Evolutionary conservation across 2,113 vertebrate genomes (phyloP), one percentile per base, ranked within the genome.

Genomic region (Heteronetta atricapilla): DNA sequence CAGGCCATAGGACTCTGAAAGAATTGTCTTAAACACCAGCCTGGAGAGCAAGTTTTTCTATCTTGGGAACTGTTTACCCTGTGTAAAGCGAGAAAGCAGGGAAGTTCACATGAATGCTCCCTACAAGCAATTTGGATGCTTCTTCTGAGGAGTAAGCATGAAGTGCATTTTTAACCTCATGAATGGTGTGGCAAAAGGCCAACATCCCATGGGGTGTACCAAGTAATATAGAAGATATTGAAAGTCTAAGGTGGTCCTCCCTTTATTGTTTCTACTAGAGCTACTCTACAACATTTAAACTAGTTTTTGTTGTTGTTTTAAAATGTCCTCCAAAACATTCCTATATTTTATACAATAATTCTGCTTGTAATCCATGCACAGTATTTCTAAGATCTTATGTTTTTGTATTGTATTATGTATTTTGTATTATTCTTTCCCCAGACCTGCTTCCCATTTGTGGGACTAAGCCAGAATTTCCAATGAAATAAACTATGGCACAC

Each of bases 361-460:
- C 92, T 66, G 81, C 16, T 79, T 16, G 16, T 17, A 84, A 19
- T 42, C 21, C 9, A 5, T 59, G 20, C 33, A 4, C 14, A 82
- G 29, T 62, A 56, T 59, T 95, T 75, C 28, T 84, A 42, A 74
- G 23, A 55, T 55, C 60, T 67, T 78, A 33, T 3, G 3, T 89
- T 86, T 81, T 28, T 79, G 6, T 53, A 29, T 8, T 88, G 48
- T 40, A 40, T 40, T 40, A 40, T 40, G 40, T 40, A 13, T 86
- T 81, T 25, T 79, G 6, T 53, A 29, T 8, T 88, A 44, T 1
- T 28, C 53, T 86, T 74, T 78, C 8, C 69, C 19, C 8, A 53
- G 77, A 86, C 36, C 52, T 92, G 66, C 17, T 17, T 92, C 25
- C 56, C 74, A 63, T 84, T 70, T 92, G 86, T 77, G 52, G n/a